Percentiles rank a stretch among this genome's conserved stretches.
These are phyloP conservation scores for Lophochroa leadbeateri DNA, from an alignment of 2,113 vertebrate species.

Conservation along the genomic window DNA sequence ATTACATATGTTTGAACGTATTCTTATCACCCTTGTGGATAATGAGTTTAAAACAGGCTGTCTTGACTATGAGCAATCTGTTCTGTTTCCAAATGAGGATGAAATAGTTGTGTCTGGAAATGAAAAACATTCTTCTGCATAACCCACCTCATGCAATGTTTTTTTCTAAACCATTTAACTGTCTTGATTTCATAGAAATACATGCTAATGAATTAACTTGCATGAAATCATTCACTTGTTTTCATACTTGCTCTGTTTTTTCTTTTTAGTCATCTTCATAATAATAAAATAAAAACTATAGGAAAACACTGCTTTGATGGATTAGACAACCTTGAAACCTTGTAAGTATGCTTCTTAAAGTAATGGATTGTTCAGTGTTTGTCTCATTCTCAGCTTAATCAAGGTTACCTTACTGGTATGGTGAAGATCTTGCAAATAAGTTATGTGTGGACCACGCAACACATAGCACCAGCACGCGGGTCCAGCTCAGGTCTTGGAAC, in stretches of 20 bases:
- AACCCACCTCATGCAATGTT: neutral
- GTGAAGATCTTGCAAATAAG: neutral
- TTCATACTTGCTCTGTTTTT: neutral
- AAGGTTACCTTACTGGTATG: neutral
- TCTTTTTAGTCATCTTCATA: slow-evolving; percentile 91
- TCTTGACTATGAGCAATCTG: neutral
- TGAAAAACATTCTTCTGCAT: neutral
- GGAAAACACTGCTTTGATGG: slow-evolving; percentile 89
- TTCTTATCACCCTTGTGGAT: neutral
- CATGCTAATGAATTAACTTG: neutral
- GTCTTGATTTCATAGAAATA: neutral
- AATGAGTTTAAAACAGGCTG: neutral
- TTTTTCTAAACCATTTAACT: neutral
- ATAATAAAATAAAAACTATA: slow-evolving; percentile 93
- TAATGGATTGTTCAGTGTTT: neutral
- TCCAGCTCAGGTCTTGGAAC: neutral
- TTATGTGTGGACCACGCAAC: rapidly evolving
- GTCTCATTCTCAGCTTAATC: neutral
- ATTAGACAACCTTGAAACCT: slow-evolving; percentile 92
- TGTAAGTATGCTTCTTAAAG: slow-evolving; percentile 83
- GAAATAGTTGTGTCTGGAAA: neutral
- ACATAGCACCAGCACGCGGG: too few species aligned
- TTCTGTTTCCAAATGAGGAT: neutral
- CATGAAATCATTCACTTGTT: neutral
- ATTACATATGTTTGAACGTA: neutral